Percentiles rank a stretch among this genome's conserved stretches.
Conservation (phyloP, 2,797 vertebrate species). For the Scyliorhinus canicula region DNA sequence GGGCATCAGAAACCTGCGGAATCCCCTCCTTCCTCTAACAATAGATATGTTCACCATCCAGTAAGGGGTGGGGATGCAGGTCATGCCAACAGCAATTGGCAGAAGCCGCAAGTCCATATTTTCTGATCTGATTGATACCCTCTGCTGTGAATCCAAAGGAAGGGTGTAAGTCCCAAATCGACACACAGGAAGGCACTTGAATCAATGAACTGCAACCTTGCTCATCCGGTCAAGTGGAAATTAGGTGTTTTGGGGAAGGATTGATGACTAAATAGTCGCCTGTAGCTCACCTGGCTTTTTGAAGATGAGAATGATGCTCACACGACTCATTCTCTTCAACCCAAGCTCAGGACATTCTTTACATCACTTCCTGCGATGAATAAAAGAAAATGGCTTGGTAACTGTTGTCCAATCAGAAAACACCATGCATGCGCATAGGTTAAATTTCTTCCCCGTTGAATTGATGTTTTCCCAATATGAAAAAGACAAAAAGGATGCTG, state of each 20-base stretch:
- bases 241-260: background rate
- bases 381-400: background rate
- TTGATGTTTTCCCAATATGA: background rate
- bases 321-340: background rate
- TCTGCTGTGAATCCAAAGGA: background rate
- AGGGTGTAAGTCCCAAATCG: background rate
- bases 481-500: background rate
- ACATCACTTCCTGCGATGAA: conserved; percentile 16
- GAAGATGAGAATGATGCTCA: background rate
- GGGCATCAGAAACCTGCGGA: no score
- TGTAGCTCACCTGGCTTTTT: background rate
- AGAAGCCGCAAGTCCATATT: background rate
- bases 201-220: background rate
- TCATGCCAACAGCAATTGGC: background rate
- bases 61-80: background rate
- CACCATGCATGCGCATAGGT: background rate
- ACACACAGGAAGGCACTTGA: background rate
- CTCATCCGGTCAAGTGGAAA: background rate
- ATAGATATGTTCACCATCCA: background rate
- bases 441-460: background rate
- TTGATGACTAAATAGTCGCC: background rate
- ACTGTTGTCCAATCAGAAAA: conserved; percentile 12
- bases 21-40: background rate
- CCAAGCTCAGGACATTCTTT: conserved; percentile 15
- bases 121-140: background rate